Base-by-base conservation (phyloP, 1,140 invertebrate genomes). In the Brachionus asplanchnoidis region DNA sequence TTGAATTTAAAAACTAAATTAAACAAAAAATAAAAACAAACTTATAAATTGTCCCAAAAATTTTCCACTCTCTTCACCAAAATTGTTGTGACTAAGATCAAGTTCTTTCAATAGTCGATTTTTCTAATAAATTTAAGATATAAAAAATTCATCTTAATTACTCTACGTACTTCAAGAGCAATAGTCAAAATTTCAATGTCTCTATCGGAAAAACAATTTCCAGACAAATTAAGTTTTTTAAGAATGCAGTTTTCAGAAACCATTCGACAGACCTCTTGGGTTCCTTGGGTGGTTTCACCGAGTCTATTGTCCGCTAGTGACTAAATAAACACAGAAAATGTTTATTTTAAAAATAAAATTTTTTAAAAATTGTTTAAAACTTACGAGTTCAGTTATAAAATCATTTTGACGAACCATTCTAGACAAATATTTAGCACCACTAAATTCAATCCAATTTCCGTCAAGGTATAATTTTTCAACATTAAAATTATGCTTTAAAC, bases 21-120 rank as follows among this genome's bases (percentile, higher is more conserved):
- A 50, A 12, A 32, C 2, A 14, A n/a, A 53, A 53, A 36, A 32
- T 26, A 50, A 77, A 26, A 46, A 70, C 85, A 86, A 83, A 89
- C 89, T 87, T 70, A 89, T 87, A 23, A 88, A 88, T 26, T 86
- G 86, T 26, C 88, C 89, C 14, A 89, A 75, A 9, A 88, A 83
- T 73, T 88, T 86, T 8, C 88, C 89, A 32, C 87, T 87, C 73
- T 86, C 68, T 79, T 88, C 87, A 11, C 87, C 87, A 77, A 90
- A 89, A 53, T 82, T 85, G 79, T 90, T 90, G 44, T 87, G 86
- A 84, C 88, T 88, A 65, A 90, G 79, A 85, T 87, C 85, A 0
- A 90, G 85, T 65, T 88, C 87, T 77, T 87, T 87, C 2, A 90
- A 80, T 83, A 46, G 70, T 28, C 73, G 77, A 73, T 84, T 86